Base-by-base conservation (phyloP, 2,113 vertebrate genomes). In the Aleadryas rufinucha region DNA sequence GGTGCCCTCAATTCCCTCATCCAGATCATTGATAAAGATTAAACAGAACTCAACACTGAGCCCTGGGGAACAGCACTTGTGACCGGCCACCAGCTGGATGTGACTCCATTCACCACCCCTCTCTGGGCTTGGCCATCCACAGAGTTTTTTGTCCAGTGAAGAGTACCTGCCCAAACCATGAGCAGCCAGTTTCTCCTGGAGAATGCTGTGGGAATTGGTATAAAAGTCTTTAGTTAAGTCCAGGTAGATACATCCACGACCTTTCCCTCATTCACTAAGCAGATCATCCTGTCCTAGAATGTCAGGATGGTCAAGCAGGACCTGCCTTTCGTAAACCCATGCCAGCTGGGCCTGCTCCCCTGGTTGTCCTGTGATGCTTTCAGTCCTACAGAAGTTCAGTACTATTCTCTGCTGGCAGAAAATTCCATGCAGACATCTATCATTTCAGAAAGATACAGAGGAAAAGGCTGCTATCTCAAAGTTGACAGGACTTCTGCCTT, bases 1-100 rank as follows among this genome's bases (percentile, higher is more conserved):
- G 31, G 11, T n/a, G 1, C 13, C 17, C 39, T 64, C 4, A 0
- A 9, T n/a, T 1, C 13, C 17, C 39, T 64, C 4, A 0, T 45
- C 44, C 33, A 52, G 16, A 26, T 13, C 11, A 39, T 18, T 1
- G 0, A 20, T 22, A 30, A 52, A 72, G 17, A 39, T 65, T 39
- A 45, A 71, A 59, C 7, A 65, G 74, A 45, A 5, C 20, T 39
- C 44, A n/a, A 2, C 4, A 18, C 5, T 28, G 10, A 39, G 42
- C 19, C 3, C 33, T 52, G 81, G 17, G 57, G 7, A 57, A 1
- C 33, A 39, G 2, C 65, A 26, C 33, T 37, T 30, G 57, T 71
- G 42, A 30, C 5, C 1, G 1, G 14, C 24, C 18, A 8, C 35
- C 13, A 33, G 8, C 35, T 76, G 41, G 11, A 8, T 49, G 47